These are phyloP conservation scores for Embidobia sp. DNA, from an alignment of 2,888 invertebrate genomes.

Conservation along the genomic window DNA sequence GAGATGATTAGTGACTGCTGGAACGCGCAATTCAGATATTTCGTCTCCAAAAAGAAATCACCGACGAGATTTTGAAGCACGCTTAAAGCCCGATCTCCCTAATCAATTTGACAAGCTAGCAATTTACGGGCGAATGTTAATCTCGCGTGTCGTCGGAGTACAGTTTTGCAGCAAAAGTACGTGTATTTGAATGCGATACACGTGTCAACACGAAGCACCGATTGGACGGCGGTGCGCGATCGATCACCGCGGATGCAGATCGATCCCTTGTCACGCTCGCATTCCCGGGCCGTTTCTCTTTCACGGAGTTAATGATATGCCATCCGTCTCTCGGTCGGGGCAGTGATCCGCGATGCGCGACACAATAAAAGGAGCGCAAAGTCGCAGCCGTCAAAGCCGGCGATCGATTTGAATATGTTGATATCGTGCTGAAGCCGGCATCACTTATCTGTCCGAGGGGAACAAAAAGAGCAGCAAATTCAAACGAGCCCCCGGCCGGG, in stretches of 20 bases:
- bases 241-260: constrained; percentile 43
- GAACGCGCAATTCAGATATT: no score
- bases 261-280: constrained; percentile 38
- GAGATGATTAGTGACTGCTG: no score
- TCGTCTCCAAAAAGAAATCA: neutral
- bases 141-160: constrained; percentile 19
- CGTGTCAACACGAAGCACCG: constrained; percentile 43
- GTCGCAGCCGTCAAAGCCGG: neutral
- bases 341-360: constrained; percentile 35
- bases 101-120: constrained; percentile 22
- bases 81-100: neutral
- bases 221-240: constrained; percentile 23
- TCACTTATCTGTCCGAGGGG: no score
- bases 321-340: constrained; percentile 17
- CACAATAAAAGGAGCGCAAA: constrained; percentile 14
- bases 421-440: no score
- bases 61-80: neutral
- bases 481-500: no score
- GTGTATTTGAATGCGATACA: constrained; percentile 37
- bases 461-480: no score
- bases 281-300: constrained; percentile 44
- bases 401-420: constrained; percentile 24
- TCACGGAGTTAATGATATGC: constrained; percentile 36
- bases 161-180: constrained; percentile 40
- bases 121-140: constrained; percentile 35